These are phyloP conservation scores for Pipistrellus pipistrellus DNA, from an alignment of 2,797 vertebrate species.

Conservation along the genomic window DNA sequence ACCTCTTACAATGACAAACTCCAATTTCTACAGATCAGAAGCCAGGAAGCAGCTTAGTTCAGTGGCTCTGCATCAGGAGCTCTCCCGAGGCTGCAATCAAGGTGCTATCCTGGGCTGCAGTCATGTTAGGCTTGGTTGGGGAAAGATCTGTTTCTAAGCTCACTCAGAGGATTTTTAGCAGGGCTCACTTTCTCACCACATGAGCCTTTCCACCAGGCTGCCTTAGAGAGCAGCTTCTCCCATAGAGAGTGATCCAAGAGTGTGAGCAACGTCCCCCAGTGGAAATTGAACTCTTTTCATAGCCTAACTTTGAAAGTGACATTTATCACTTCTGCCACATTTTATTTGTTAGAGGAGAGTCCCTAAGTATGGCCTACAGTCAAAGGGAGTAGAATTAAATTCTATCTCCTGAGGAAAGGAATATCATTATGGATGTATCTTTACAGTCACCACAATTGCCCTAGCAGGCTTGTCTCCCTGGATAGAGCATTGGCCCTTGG, in stretches of 20 bases:
- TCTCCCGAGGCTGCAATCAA: neutral
- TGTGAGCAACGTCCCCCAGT: neutral
- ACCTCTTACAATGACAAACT: neutral
- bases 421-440: too few relatives aligned
- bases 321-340: neutral
- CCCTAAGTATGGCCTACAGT: neutral
- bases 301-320: slow-evolving; percentile 3
- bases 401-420: neutral
- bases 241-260: neutral
- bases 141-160: neutral
- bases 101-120: neutral
- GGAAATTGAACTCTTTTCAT: slow-evolving; percentile 30
- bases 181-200: neutral
- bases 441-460: too few relatives aligned
- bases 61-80: neutral
- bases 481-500: too few relatives aligned
- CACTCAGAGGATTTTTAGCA: neutral
- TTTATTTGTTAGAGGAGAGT: neutral
- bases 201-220: neutral
- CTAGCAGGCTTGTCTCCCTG: too few relatives aligned
- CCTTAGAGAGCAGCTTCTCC: slow-evolving; percentile 4
- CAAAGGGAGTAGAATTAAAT: neutral
- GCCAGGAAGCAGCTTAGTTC: neutral
- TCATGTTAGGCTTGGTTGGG: neutral
- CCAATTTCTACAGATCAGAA: slow-evolving; percentile 13